These are phyloP conservation scores for Bradypodion pumilum DNA, from an alignment of 2,797 vertebrate genomes.

Conservation along the genomic window DNA sequence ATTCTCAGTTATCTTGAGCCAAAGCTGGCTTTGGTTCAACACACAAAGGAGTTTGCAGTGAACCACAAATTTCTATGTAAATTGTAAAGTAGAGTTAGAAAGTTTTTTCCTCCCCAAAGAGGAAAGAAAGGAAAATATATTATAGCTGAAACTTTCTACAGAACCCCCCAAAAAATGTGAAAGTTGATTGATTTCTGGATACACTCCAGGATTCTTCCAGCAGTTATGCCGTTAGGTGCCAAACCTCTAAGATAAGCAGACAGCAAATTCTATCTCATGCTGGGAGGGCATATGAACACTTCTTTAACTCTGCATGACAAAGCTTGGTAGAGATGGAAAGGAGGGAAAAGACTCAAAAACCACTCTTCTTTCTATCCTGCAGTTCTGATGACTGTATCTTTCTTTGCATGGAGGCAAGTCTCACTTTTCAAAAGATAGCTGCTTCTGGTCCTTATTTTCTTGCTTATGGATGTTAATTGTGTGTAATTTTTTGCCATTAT, in stretches of 20 bases:
- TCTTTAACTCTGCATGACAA: slow-evolving; percentile 30
- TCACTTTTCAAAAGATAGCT: not conserved
- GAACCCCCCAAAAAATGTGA: slow-evolving; percentile 29
- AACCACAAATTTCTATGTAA: slow-evolving; percentile 39
- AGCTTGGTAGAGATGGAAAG: not conserved
- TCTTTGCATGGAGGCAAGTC: not conserved
- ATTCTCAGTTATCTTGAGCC: slow-evolving; percentile 34
- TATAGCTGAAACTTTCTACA: slow-evolving; percentile 46
- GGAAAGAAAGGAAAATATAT: not conserved
- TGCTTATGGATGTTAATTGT: not conserved
- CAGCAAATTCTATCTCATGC: slow-evolving; percentile 28
- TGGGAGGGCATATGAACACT: not conserved
- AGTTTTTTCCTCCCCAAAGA: not conserved
- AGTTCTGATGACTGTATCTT: not conserved
- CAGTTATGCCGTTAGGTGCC: slow-evolving; percentile 15
- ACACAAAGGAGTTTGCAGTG: slow-evolving; percentile 38
- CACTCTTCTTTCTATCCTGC: not conserved
- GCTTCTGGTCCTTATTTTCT: not conserved
- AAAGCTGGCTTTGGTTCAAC: slow-evolving; percentile 17
- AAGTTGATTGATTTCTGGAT: slow-evolving; percentile 54
- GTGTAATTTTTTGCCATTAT: not conserved
- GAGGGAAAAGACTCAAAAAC: not conserved
- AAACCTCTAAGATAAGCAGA: slow-evolving; percentile 18
- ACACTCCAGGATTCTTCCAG: slow-evolving; percentile 45
- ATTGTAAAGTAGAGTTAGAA: slow-evolving; percentile 40